These are phyloP conservation scores for Lepus townsendii DNA, from an alignment of 2,797 vertebrate genomes.

Conservation along the genomic window DNA sequence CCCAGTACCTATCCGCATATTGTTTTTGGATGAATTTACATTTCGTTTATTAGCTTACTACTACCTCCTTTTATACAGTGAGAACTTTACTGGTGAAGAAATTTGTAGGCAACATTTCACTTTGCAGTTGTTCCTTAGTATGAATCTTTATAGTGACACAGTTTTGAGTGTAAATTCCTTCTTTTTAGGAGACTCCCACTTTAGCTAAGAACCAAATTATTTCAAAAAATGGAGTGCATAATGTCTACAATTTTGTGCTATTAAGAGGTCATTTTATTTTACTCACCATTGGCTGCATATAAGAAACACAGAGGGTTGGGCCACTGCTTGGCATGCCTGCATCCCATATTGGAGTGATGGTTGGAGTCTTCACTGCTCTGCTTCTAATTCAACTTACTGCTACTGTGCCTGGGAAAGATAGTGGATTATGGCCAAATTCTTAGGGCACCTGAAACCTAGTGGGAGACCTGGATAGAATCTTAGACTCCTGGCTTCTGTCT, in stretches of 20 bases:
- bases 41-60: neutral
- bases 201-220: neutral
- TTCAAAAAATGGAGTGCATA: neutral
- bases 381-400: no score
- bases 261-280: neutral
- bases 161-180: neutral
- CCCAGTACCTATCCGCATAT: fast-evolving
- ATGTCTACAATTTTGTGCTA: constrained; percentile 8
- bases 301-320: no score
- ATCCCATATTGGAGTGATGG: no score
- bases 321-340: no score
- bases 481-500: no score
- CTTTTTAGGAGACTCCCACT: neutral
- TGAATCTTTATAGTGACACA: neutral
- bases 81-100: neutral
- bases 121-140: neutral
- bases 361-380: no score
- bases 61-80: neutral
- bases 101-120: neutral
- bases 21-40: neutral
- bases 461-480: no score
- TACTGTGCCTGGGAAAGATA: no score
- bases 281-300: neutral
- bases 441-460: no score
- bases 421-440: no score